Conservation (phyloP, 35 echinoderm and acorn worm species). For the Chiridota heheva region DNA sequence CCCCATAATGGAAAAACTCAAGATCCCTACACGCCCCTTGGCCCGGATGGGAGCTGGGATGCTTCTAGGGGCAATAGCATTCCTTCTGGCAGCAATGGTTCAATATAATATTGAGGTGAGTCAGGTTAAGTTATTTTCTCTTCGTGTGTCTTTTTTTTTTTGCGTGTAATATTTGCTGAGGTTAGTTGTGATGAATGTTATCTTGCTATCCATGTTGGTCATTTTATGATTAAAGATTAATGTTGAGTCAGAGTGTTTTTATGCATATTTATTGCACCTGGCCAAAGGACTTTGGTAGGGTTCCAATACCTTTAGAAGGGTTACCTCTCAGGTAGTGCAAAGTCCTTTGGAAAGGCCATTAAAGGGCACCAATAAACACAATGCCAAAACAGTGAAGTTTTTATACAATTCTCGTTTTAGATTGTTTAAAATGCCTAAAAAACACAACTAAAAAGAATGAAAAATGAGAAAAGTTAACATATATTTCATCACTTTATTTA, state of each 20-base stretch:
- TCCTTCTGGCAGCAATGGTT: constrained; percentile 69
- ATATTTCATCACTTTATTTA: too few species aligned
- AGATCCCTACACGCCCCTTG: constrained; percentile 75
- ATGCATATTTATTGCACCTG: background rate
- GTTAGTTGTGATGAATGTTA: background rate
- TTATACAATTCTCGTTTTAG: too few species aligned
- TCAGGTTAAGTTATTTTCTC: constrained; percentile 8
- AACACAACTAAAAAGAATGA: too few species aligned
- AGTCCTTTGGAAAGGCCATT: too few species aligned
- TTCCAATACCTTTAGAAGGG: too few species aligned
- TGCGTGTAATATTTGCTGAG: background rate
- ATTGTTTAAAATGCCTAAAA: too few species aligned
- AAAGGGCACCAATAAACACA: too few species aligned
- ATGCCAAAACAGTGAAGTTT: too few species aligned
- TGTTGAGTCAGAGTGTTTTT: too few species aligned
- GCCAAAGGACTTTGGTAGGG: too few species aligned
- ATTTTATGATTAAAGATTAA: background rate
- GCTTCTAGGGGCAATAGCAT: constrained; percentile 66
- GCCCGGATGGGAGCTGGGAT: constrained; percentile 84
- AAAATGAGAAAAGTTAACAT: too few species aligned
- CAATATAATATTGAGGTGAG: constrained; percentile 88
- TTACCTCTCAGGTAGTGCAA: too few species aligned
- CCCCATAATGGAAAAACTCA: constrained; percentile 61
- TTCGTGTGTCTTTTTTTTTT: background rate
- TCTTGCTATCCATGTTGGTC: background rate